Conservation (phyloP, 2,113 vertebrate genomes). For the Ptyas mucosa region DNA sequence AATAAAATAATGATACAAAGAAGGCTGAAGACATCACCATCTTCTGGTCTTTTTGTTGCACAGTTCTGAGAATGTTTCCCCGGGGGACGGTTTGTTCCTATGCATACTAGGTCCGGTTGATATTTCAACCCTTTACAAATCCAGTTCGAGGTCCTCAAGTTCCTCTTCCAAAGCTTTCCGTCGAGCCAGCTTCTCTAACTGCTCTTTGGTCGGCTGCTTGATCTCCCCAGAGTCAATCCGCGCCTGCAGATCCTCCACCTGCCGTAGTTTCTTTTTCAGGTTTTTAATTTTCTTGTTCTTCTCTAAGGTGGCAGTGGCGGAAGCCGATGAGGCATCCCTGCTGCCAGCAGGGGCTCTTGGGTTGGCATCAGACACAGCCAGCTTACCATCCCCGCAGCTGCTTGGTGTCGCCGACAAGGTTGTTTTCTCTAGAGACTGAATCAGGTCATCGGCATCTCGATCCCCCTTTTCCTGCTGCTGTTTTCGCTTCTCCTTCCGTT, state of each 20-base stretch:
- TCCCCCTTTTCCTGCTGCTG: constrained; percentile 78
- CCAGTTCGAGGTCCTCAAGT: constrained; percentile 77
- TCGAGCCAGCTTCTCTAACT: constrained; percentile 86
- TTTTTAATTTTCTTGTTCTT: constrained; percentile 86
- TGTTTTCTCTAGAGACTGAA: constrained; percentile 71
- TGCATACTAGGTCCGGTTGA: constrained; percentile 36
- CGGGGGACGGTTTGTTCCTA: constrained; percentile 46
- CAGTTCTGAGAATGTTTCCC: constrained; percentile 24
- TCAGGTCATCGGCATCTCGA: constrained; percentile 66
- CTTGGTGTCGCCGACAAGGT: constrained; percentile 41
- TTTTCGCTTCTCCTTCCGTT: constrained; percentile 90
- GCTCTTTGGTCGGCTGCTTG: constrained; percentile 82
- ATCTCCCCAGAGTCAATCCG: constrained; percentile 86
- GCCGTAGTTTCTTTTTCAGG: constrained; percentile 89
- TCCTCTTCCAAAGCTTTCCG: constrained; percentile 76
- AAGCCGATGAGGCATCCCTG: constrained; percentile 17
- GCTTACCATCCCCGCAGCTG: constrained; percentile 23
- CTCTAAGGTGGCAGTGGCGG: constrained; percentile 55
- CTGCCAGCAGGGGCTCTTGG: constrained; percentile 31
- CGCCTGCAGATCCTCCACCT: constrained; percentile 87
- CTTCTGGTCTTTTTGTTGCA: constrained; percentile 28
- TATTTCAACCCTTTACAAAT: constrained; percentile 67
- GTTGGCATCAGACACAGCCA: constrained; percentile 1
- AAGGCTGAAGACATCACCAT: constrained; percentile 36
- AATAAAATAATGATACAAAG: constrained; percentile 30